Percentiles rank a stretch among this genome's conserved stretches.
Conservation (phyloP, 1,140 invertebrate species). For the Drosophila pachea region DNA sequence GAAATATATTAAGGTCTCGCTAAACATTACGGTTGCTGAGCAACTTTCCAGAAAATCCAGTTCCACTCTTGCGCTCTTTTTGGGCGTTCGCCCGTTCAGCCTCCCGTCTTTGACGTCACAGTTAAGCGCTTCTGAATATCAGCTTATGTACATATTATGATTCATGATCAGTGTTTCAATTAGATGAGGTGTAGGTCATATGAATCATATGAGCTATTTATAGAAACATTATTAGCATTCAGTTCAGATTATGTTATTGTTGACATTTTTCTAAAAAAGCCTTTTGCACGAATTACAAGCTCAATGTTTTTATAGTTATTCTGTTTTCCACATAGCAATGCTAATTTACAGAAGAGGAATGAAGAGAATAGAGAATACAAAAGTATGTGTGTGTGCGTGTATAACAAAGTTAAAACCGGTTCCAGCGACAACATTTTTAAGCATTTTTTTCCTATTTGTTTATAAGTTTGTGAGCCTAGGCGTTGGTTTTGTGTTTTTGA, state of each 20-base stretch:
- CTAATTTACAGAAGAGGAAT: slow-evolving; percentile 30
- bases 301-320: background rate
- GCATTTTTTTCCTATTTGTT: slow-evolving; percentile 35
- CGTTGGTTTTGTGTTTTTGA: slow-evolving; percentile 40
- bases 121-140: slow-evolving; percentile 3
- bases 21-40: slow-evolving; percentile 20
- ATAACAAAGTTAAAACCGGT: slow-evolving; percentile 50
- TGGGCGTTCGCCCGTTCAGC: background rate
- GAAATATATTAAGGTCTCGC: slow-evolving; percentile 1
- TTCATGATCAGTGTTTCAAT: slow-evolving; percentile 28
- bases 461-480: slow-evolving; percentile 39
- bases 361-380: slow-evolving; percentile 17
- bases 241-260: background rate
- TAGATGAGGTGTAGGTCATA: slow-evolving; percentile 12
- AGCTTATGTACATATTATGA: slow-evolving; percentile 22
- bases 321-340: slow-evolving; percentile 23
- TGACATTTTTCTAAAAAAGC: slow-evolving; percentile 10
- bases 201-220: slow-evolving; percentile 26
- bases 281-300: background rate
- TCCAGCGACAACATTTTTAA: slow-evolving; percentile 33
- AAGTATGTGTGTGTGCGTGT: slow-evolving; percentile 11
- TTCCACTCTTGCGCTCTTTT: slow-evolving; percentile 1
- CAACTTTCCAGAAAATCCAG: slow-evolving; percentile 35
- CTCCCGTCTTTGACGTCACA: slow-evolving; percentile 30
- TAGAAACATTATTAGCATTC: slow-evolving; percentile 11